Base-by-base conservation (phyloP, 1,140 invertebrate genomes). In the Ericerus pela region DNA sequence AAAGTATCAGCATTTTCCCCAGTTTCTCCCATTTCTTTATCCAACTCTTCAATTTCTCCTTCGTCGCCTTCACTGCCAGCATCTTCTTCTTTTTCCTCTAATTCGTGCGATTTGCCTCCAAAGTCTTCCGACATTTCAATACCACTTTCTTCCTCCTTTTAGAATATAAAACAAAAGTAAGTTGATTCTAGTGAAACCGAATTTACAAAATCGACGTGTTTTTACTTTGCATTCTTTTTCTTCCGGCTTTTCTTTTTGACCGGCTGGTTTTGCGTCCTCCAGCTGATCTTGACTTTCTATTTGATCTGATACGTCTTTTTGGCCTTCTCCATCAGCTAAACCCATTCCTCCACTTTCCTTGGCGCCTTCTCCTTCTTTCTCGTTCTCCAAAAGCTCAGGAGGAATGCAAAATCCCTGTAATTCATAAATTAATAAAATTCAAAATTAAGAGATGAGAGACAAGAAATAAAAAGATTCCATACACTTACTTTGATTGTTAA, bases 21-120 rank as follows among this genome's bases (percentile, higher is more conserved):
- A 5, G 85, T 85, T 57, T 96, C 87, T n/a, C 88, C 92, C 88
- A 96, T 95, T 74, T 96, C 80, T 67, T 95, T 93, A 58, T 96
- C 91, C 1, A 82, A 70, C 60, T 95, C 82, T 12, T 86, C 77
- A 43, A 86, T 76, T 2, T 79, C 73, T 1, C 83, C 76, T 53
- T 80, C 73, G n/a, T 79, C 76, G 1, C 79, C 71, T 27, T 76
- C 73, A 38, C 65, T 65, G 30, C 82, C 72, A 54, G 83, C 76
- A 12, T 79, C 77, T 68, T 76, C 70, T 61, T 80, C 74, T 31
- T 75, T 68, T 52, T 80, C 74, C 16, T 92, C 85, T 18, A 87
- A 68, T 70, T 95, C 88, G 67, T 92, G 84, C 43, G 81, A 69
- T 65, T 88, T 81, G 4, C 82, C 84, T 51, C 89, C 88, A 71